Evolutionary conservation across 2,888 invertebrate species (phyloP).

Genomic region (Eubasilissa splendida): DNA sequence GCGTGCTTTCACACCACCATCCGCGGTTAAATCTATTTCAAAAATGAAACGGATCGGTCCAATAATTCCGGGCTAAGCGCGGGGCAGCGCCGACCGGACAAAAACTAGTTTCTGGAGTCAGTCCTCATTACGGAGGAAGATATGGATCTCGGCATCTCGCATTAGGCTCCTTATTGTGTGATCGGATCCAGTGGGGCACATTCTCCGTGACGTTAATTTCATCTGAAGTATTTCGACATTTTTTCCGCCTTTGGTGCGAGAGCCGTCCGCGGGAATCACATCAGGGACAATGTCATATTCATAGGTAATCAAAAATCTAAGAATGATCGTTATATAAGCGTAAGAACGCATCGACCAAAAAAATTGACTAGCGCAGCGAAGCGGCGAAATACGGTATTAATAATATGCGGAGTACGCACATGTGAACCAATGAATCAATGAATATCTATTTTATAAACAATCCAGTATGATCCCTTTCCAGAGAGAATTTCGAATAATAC

Average conservation of each 20-base stretch:
- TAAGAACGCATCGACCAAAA: too few species aligned
- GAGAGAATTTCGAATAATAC: too few species aligned
- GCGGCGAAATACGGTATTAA: too few species aligned
- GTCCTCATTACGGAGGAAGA: constrained; percentile 45
- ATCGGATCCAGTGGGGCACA: constrained; percentile 36
- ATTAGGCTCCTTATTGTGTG: constrained; percentile 47
- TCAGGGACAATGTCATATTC: background rate
- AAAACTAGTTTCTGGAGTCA: constrained; percentile 51
- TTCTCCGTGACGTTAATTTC: constrained; percentile 47
- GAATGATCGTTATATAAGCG: too few species aligned
- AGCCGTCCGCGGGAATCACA: constrained; percentile 4
- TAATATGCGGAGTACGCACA: too few species aligned
- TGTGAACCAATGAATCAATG: too few species aligned
- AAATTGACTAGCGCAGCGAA: too few species aligned
- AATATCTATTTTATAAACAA: too few species aligned
- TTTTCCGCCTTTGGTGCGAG: constrained; percentile 41
- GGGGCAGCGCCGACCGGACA: constrained; percentile 37
- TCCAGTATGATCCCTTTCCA: too few species aligned
- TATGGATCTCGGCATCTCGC: constrained; percentile 51
- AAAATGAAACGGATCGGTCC: constrained; percentile 30
- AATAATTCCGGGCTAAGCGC: constrained; percentile 19
- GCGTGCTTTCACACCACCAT: too few species aligned
- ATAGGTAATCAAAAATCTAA: background rate
- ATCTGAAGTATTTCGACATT: constrained; percentile 42
- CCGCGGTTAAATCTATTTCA: background rate